phyloP scores from a whole-genome alignment of 2,888 invertebrate genomes.

The Athetis lepigone region DNA sequence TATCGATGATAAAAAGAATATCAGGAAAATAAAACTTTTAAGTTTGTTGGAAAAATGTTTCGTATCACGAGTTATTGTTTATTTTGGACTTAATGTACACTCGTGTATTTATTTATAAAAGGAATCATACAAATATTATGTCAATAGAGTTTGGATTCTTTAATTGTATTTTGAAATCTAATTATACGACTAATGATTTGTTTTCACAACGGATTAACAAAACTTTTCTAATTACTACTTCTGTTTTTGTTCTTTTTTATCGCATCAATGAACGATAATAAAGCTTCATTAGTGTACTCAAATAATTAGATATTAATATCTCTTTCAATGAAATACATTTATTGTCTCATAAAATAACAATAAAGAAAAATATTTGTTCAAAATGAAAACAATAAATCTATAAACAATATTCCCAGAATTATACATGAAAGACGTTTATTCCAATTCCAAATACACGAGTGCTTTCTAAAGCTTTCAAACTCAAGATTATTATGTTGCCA shows the following conservation, averaged over 20 bases:
- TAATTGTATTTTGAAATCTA: too few relatives aligned
- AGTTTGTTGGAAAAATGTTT: background rate
- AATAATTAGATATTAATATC: background rate
- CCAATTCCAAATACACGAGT: conserved; percentile 79
- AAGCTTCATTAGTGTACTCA: background rate
- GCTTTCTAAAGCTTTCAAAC: conserved; percentile 78
- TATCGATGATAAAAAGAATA: conserved; percentile 14
- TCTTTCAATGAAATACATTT: background rate
- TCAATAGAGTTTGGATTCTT: background rate
- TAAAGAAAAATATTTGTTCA: conserved; percentile 1
- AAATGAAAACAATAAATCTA: conserved; percentile 35
- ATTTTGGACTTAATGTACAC: too few relatives aligned
- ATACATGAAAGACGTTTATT: conserved; percentile 57
- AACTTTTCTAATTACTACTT: background rate
- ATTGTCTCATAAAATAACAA: background rate
- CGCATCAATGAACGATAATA: background rate
- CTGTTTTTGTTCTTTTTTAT: background rate
- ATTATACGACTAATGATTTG: background rate
- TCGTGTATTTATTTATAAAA: too few relatives aligned
- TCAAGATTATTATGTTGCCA: conserved; percentile 83
- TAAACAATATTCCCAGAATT: conserved; percentile 41
- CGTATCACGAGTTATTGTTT: background rate
- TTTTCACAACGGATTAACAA: background rate
- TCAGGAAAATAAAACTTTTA: conserved; percentile 7
- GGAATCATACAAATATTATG: background rate